Evolutionary conservation across 2,797 vertebrate genomes (phyloP).

Genomic region (Coilia nasus): DNA sequence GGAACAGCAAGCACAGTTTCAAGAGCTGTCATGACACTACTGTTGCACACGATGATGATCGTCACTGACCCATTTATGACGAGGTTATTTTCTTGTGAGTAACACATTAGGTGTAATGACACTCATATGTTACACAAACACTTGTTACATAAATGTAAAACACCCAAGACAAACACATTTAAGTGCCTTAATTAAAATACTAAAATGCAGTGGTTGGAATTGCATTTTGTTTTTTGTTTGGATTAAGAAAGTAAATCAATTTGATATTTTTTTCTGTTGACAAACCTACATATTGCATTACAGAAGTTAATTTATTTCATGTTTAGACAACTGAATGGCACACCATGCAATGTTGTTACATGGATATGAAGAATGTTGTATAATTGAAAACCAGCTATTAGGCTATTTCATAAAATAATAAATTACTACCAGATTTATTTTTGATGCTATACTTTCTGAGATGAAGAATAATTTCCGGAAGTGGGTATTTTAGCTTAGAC

Average conservation of each 20-base stretch:
- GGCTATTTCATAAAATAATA: background rate
- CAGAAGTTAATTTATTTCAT: background rate
- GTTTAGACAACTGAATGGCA: background rate
- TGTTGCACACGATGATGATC: background rate
- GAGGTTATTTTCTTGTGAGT: background rate
- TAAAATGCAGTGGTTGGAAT: too few relatives aligned
- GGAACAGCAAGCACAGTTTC: background rate
- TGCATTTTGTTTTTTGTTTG: too few relatives aligned
- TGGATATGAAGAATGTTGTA: background rate
- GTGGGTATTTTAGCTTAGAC: background rate
- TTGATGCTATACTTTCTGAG: background rate
- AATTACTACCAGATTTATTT: background rate
- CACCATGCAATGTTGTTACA: background rate
- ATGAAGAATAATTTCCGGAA: background rate
- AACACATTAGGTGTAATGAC: background rate
- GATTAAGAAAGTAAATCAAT: background rate
- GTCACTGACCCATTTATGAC: background rate
- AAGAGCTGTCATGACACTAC: background rate
- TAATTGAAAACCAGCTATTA: background rate
- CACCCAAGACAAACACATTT: background rate
- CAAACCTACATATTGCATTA: background rate
- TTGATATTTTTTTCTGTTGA: background rate
- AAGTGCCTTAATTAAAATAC: too few relatives aligned
- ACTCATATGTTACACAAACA: too few relatives aligned
- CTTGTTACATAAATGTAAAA: background rate